Percentiles rank a stretch among this genome's conserved stretches.
Conservation (phyloP, 2,888 invertebrate genomes). For the Microchrysa polita region DNA sequence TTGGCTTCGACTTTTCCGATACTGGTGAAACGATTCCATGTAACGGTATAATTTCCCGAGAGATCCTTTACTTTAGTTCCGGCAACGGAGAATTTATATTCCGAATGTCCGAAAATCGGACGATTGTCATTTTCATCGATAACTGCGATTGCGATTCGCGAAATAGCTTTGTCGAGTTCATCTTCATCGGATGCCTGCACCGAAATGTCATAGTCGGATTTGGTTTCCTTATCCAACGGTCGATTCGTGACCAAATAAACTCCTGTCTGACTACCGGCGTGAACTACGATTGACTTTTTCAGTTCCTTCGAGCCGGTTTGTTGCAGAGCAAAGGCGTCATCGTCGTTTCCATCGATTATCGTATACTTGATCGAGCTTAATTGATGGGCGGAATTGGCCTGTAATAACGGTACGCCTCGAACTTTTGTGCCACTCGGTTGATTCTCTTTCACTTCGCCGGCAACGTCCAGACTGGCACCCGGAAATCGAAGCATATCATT, state of each 20-base stretch:
- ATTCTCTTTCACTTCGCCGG: conserved; percentile 82
- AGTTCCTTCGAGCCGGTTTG: conserved; percentile 65
- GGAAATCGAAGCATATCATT: conserved; percentile 84
- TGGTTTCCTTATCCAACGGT: conserved; percentile 81
- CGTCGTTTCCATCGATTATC: conserved; percentile 80
- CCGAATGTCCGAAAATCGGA: conserved; percentile 81
- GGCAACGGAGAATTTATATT: conserved; percentile 81
- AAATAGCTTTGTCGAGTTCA: conserved; percentile 81
- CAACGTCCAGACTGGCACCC: conserved; percentile 69
- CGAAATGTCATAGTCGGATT: conserved; percentile 76
- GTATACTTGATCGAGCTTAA: conserved; percentile 77
- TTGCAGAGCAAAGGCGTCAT: conserved; percentile 78
- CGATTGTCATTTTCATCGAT: conserved; percentile 92
- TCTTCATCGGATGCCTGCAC: conserved; percentile 83
- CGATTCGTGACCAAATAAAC: conserved; percentile 80
- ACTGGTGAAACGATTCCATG: conserved; percentile 81
- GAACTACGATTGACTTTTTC: conserved; percentile 48
- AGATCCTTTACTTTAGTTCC: conserved; percentile 70
- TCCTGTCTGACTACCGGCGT: conserved; percentile 70
- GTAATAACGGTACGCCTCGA: conserved; percentile 75
- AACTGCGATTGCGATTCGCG: conserved; percentile 80
- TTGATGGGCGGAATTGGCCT: conserved; percentile 75
- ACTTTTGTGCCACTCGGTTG: conserved; percentile 76
- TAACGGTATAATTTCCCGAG: conserved; percentile 70
- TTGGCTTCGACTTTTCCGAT: conserved; percentile 87